Conservation (phyloP, 2,888 invertebrate species). For the Aphelenchoides bicaudatus region DNA sequence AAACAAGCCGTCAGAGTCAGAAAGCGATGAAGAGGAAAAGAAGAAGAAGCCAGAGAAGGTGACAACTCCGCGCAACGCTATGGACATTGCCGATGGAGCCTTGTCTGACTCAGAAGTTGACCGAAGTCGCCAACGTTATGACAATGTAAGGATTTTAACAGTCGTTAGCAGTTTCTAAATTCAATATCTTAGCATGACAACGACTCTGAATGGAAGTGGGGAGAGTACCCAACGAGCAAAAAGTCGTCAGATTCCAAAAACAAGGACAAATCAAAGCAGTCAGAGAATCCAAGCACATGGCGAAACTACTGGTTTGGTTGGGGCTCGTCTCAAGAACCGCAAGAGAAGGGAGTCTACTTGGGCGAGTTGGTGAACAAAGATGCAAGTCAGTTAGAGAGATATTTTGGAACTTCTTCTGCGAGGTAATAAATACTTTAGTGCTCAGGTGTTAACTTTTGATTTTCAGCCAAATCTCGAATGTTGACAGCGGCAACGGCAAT, state of each 20-base stretch:
- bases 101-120: slow-evolving; percentile 58
- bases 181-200: slow-evolving; percentile 34
- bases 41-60: background rate
- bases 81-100: slow-evolving; percentile 48
- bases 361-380: slow-evolving; percentile 48
- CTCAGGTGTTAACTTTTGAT: background rate
- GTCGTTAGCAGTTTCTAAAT: slow-evolving; percentile 11
- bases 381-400: slow-evolving; percentile 50
- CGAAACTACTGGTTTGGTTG: slow-evolving; percentile 28
- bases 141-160: slow-evolving; percentile 17
- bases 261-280: background rate
- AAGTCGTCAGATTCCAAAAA: slow-evolving; percentile 19
- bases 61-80: background rate
- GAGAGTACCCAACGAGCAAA: slow-evolving; percentile 59
- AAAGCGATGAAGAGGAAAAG: slow-evolving; percentile 5
- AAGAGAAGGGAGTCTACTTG: slow-evolving; percentile 43
- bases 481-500: slow-evolving; percentile 45
- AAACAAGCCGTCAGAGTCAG: slow-evolving; percentile 1
- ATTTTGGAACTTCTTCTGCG: slow-evolving; percentile 44
- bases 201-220: slow-evolving; percentile 62
- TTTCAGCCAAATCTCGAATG: slow-evolving; percentile 23
- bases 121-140: slow-evolving; percentile 31
- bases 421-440: background rate
- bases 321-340: slow-evolving; percentile 13
- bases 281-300: slow-evolving; percentile 31